Conservation (phyloP, 1,140 invertebrate genomes). For the Drosophila kepulauana region DNA sequence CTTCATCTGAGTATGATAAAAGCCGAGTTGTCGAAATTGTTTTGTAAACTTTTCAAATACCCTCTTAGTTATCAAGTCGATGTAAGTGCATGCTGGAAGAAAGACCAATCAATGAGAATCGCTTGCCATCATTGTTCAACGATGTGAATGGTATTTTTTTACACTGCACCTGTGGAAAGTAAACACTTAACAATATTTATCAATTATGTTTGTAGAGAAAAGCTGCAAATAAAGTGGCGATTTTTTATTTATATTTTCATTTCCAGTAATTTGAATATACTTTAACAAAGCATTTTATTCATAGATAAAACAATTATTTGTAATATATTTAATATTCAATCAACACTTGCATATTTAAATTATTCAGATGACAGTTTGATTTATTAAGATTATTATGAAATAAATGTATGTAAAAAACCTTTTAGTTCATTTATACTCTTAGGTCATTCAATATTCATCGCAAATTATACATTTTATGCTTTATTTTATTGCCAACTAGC, state of each 20-base stretch:
- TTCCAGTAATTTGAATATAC: no score
- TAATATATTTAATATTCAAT: no score
- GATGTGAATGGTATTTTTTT: background rate
- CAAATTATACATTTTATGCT: background rate
- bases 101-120: background rate
- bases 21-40: conserved; percentile 67
- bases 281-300: no score
- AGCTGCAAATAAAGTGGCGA: background rate
- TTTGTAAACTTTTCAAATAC: conserved; percentile 64
- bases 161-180: background rate
- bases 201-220: background rate
- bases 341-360: no score
- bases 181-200: background rate
- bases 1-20: conserved; percentile 46
- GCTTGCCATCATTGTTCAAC: background rate
- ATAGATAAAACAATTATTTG: no score
- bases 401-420: no score
- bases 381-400: no score
- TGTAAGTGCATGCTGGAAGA: background rate
- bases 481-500: background rate
- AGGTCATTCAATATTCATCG: no score
- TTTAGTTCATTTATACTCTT: no score
- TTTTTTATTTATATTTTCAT: background rate
- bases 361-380: no score
- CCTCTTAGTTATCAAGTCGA: conserved; percentile 4